Evolutionary conservation across 2,113 vertebrate species (phyloP).

Genomic region (Sterna hirundo): DNA sequence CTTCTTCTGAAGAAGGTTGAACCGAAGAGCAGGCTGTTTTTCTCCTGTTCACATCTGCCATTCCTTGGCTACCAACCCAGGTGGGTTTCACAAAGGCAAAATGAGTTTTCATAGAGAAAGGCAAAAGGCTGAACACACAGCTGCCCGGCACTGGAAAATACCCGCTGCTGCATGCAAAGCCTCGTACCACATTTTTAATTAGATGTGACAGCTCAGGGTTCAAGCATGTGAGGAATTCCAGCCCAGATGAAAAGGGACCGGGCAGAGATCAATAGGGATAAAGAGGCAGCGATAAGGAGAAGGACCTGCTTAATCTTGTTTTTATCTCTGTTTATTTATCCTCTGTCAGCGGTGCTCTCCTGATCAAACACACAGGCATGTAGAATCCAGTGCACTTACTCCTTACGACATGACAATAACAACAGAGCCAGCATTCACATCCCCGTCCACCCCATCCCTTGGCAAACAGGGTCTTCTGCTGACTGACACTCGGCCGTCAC

Average conservation of each 20-base stretch:
- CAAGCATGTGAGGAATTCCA: conserved; percentile 63
- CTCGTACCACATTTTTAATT: conserved; percentile 25
- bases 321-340: conserved; percentile 71
- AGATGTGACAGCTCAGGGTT: conserved; percentile 54
- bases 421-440: not conserved
- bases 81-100: not conserved
- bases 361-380: conserved; percentile 60
- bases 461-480: not conserved
- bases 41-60: not conserved
- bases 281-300: conserved; percentile 57
- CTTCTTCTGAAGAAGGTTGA: not conserved
- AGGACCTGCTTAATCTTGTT: conserved; percentile 64
- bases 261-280: conserved; percentile 64
- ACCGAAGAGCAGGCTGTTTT: not conserved
- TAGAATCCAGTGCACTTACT: conserved; percentile 30
- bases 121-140: not conserved
- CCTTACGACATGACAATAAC: conserved; percentile 22
- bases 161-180: not conserved
- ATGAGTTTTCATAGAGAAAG: not conserved
- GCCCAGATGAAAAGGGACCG: conserved; percentile 21
- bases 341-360: conserved; percentile 47
- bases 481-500: not conserved
- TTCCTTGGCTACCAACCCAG: not conserved
- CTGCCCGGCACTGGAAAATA: not conserved
- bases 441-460: not conserved